These are phyloP conservation scores for Fregata magnificens DNA, from an alignment of 2,113 vertebrate genomes.

Conservation along the genomic window DNA sequence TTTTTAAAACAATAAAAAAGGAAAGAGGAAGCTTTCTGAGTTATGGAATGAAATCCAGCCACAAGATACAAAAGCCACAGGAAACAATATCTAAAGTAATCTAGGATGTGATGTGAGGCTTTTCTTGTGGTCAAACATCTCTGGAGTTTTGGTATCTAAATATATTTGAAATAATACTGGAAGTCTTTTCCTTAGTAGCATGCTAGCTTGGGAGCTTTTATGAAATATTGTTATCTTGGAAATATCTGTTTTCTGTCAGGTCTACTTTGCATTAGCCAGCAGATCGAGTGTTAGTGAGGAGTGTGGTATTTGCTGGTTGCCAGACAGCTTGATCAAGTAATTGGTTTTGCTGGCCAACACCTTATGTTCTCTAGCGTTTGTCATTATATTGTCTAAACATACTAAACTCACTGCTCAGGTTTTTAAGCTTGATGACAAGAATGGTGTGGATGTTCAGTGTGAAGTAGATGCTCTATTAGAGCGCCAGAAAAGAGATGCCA, in stretches of 20 bases:
- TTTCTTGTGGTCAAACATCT: background rate
- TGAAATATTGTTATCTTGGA: background rate
- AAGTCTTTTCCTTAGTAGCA: background rate
- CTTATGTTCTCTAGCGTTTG: background rate
- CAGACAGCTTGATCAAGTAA: background rate
- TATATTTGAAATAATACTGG: background rate
- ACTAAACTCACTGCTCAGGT: conserved; percentile 70
- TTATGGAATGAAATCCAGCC: background rate
- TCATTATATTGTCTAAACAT: background rate
- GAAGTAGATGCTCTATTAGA: conserved; percentile 93
- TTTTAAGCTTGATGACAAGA: conserved; percentile 95
- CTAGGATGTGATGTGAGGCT: background rate
- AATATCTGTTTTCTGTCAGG: background rate
- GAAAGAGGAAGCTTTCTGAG: background rate
- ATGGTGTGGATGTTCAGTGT: conserved; percentile 90
- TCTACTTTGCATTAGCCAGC: background rate
- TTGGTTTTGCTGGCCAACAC: background rate
- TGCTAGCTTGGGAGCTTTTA: background rate
- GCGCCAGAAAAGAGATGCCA: conserved; percentile 87
- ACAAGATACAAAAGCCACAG: background rate
- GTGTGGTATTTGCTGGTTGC: rapidly evolving
- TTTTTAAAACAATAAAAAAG: background rate
- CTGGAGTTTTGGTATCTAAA: background rate
- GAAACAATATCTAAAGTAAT: background rate
- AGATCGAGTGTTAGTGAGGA: background rate